Conservation (phyloP, 2,113 vertebrate species). For the sheep (Ovis aries) region ARS-UI_Ramb_v3.0 NC_056076.1:35059501-35060000, state of each 20-base stretch:
- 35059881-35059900: background rate
- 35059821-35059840: background rate
- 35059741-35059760: background rate
- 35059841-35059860: background rate
- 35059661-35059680: background rate
- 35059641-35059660: background rate
- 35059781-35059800: background rate
- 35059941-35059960: background rate
- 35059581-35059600: background rate
- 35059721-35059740: background rate
- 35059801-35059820: background rate
- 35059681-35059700: background rate
- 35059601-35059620: background rate
- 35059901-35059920: background rate
- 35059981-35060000: background rate
- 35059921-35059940: background rate
- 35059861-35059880: background rate
- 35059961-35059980: background rate
- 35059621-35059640: background rate
- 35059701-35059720: background rate
- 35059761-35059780: background rate
- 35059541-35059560: background rate
- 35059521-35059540: background rate
- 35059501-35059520: background rate
- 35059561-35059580: background rate